Conservation (phyloP, 53 echinoderm and acorn worm genomes). For the Stichopus horrens region DNA sequence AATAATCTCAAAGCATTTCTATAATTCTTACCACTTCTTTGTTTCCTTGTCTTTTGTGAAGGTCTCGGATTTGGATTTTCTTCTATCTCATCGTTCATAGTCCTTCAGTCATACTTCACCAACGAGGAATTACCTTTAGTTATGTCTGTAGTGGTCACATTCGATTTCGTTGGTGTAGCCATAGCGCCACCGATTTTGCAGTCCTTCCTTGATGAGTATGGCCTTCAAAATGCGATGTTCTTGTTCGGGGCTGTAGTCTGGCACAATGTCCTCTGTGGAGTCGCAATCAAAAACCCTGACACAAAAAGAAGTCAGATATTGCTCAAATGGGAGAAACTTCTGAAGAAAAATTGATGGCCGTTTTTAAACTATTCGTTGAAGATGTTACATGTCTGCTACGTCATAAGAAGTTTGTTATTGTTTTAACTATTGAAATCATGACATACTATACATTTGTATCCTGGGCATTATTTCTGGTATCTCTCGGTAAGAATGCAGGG, state of each 20-base stretch:
- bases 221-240: background rate
- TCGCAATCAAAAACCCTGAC: background rate
- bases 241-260: background rate
- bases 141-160: background rate
- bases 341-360: no score
- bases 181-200: background rate
- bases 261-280: background rate
- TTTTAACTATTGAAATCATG: background rate
- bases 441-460: background rate
- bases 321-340: no score
- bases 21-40: background rate
- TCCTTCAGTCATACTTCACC: background rate
- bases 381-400: background rate
- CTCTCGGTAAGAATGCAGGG: background rate
- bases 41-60: background rate
- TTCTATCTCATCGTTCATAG: background rate
- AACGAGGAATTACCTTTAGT: background rate
- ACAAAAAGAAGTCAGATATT: no score
- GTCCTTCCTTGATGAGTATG: background rate
- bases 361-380: no score
- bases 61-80: conserved; percentile 18
- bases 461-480: conserved; percentile 7
- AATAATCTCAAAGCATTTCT: no score
- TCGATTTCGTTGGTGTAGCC: conserved; percentile 12
- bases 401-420: background rate